Conservation (phyloP, 2,888 invertebrate genomes). For the Ischnura elegans region DNA sequence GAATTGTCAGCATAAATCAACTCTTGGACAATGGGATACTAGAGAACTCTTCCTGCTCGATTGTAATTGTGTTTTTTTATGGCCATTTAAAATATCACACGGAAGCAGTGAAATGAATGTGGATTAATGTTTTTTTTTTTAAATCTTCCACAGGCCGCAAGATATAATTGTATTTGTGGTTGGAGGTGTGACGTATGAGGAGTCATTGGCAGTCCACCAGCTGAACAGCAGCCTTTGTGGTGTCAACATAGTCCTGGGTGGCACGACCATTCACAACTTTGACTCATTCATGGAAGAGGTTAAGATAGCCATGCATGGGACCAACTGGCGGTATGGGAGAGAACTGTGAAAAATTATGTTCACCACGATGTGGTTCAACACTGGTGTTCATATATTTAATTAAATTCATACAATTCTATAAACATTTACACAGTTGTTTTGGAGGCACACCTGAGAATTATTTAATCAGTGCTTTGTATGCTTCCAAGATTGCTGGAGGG, state of each 20-base stretch:
- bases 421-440: neutral
- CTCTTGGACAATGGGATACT: no score
- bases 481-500: neutral
- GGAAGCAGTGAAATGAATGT: neutral
- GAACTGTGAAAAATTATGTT: neutral
- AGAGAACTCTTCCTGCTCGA: no score
- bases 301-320: slow-evolving; percentile 83
- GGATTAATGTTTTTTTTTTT: neutral
- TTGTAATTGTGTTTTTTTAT: no score
- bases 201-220: slow-evolving; percentile 91
- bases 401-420: slow-evolving; percentile 24
- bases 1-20: no score
- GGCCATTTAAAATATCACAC: no score
- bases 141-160: slow-evolving; percentile 83
- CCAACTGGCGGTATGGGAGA: slow-evolving; percentile 50
- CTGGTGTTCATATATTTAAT: neutral
- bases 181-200: slow-evolving; percentile 98
- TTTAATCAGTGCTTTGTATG: neutral
- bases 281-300: slow-evolving; percentile 89
- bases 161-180: slow-evolving; percentile 98
- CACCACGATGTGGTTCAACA: neutral
- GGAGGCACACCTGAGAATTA: neutral
- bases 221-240: slow-evolving; percentile 86
- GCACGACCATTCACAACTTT: slow-evolving; percentile 95
- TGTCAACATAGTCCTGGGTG: slow-evolving; percentile 90